These are phyloP conservation scores for Drosophila sproati DNA, from an alignment of 1,140 invertebrate genomes.

Conservation along the genomic window DNA sequence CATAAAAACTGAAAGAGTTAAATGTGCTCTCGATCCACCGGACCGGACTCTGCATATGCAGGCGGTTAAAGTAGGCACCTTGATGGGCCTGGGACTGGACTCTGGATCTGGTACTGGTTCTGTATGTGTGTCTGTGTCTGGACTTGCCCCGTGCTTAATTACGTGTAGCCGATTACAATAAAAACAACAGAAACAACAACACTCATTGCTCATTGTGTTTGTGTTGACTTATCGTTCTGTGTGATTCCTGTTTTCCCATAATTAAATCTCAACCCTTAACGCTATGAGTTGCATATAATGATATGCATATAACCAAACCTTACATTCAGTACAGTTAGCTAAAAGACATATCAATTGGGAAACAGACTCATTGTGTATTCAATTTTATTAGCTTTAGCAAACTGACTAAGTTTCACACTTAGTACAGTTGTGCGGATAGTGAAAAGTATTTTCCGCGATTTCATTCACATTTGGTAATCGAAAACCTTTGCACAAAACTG, in stretches of 20 bases:
- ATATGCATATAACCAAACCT: conserved; percentile 23
- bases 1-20: conserved; percentile 80
- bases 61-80: conserved; percentile 32
- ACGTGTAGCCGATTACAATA: conserved; percentile 54
- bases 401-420: not conserved
- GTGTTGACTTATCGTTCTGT: conserved; percentile 68
- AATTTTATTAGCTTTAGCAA: too few species aligned
- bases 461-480: conserved; percentile 39
- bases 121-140: not conserved
- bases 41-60: conserved; percentile 14
- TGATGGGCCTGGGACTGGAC: conserved; percentile 28
- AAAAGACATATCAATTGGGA: not conserved
- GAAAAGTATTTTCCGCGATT: not conserved
- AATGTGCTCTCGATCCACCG: conserved; percentile 39
- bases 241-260: conserved; percentile 69
- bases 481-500: conserved; percentile 46
- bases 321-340: conserved; percentile 43
- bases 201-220: conserved; percentile 24
- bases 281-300: conserved; percentile 9
- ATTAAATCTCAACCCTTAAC: conserved; percentile 76
- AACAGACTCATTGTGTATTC: too few species aligned
- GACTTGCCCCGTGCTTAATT: conserved; percentile 70
- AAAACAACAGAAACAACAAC: conserved; percentile 21
- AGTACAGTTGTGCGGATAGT: conserved; percentile 53
- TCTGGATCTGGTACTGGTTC: not conserved